phyloP scores from a whole-genome alignment of 2,797 vertebrate genomes.

The Alfaro cultratus region DNA sequence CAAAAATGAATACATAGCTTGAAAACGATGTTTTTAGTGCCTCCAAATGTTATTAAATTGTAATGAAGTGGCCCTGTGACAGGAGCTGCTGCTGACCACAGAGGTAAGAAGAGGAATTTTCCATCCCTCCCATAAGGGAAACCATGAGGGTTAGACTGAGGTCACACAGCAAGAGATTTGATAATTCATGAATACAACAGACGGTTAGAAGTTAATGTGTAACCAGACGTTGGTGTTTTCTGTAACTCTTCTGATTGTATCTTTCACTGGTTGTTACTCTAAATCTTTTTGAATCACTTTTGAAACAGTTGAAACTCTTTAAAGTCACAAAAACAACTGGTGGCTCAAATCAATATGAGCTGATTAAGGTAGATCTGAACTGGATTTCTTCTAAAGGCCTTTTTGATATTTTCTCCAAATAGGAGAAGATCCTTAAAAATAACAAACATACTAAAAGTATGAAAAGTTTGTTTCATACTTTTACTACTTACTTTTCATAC shows the following conservation, averaged over 20 bases:
- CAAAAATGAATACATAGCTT: not conserved
- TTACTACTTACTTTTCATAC: too few relatives aligned
- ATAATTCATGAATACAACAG: not conserved
- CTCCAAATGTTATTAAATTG: not conserved
- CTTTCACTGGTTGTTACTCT: not conserved
- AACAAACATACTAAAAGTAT: too few relatives aligned
- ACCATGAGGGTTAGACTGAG: too few relatives aligned
- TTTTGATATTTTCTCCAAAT: too few relatives aligned
- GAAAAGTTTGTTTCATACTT: too few relatives aligned
- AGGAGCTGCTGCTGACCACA: not conserved
- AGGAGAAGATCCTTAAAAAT: too few relatives aligned
- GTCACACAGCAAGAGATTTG: not conserved
- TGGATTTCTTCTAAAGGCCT: too few relatives aligned
- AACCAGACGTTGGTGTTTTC: not conserved
- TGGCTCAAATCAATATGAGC: not conserved
- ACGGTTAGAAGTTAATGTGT: not conserved
- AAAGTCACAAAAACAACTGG: not conserved
- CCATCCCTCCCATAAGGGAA: not conserved
- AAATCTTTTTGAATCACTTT: not conserved
- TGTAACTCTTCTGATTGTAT: not conserved
- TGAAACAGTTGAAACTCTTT: not conserved
- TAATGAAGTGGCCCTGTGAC: not conserved
- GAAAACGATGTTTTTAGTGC: not conserved
- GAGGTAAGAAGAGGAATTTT: slow-evolving; percentile 23
- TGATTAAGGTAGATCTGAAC: too few relatives aligned